Conservation (phyloP, 1,140 invertebrate species). For the Zaprionus tsacasi region DNA sequence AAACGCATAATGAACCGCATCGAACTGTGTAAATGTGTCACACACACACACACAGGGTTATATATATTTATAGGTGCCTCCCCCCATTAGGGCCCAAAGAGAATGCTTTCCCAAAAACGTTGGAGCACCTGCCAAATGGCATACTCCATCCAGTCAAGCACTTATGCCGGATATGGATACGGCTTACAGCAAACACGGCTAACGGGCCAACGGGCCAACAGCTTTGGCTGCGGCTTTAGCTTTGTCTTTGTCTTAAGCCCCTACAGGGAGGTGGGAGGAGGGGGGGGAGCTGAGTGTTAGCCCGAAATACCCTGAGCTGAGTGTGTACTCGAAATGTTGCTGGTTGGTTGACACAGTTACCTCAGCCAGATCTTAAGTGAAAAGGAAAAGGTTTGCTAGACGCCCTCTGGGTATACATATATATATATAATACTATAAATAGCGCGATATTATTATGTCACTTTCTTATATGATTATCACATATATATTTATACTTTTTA, state of each 20-base stretch:
- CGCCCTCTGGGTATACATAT: too few relatives aligned
- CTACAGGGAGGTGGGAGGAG: not conserved
- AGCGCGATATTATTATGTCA: not conserved
- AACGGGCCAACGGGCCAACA: not conserved
- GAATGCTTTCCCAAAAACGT: conserved; percentile 6
- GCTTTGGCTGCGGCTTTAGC: conserved; percentile 20
- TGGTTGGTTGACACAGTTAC: not conserved
- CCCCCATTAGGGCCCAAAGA: not conserved
- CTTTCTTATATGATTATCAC: not conserved
- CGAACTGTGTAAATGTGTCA: not conserved
- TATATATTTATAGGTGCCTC: too few relatives aligned
- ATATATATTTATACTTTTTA: not conserved
- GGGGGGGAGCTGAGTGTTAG: conserved; percentile 33
- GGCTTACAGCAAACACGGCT: conserved; percentile 1
- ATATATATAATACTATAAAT: too few relatives aligned
- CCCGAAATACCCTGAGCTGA: not conserved
- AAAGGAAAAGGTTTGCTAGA: not conserved
- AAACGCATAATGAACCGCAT: not conserved
- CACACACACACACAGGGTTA: not conserved
- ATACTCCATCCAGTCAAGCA: conserved; percentile 34
- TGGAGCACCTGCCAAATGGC: conserved; percentile 38
- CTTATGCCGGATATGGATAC: conserved; percentile 58
- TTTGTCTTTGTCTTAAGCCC: not conserved
- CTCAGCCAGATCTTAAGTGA: not conserved
- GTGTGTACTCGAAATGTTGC: not conserved